Conservation (phyloP, 1,140 invertebrate species). For the Cardiocondyla obscurior region DNA sequence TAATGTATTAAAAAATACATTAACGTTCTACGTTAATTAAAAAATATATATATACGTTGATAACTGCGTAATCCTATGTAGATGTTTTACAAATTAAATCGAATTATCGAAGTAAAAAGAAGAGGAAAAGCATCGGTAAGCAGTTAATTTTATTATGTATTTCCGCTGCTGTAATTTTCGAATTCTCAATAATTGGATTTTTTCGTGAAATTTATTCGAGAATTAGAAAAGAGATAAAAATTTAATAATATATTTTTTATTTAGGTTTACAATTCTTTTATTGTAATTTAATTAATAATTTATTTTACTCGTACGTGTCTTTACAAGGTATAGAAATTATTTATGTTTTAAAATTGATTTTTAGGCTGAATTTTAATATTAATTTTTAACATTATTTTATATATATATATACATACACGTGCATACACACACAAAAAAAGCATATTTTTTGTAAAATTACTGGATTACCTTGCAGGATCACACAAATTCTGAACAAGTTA, state of each 20-base stretch:
- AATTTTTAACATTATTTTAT: neutral
- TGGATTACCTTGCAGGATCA: constrained; percentile 28
- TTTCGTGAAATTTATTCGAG: constrained; percentile 48
- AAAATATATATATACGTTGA: neutral
- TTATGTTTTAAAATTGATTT: constrained; percentile 19
- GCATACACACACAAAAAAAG: neutral
- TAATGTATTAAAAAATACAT: neutral
- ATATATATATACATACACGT: neutral
- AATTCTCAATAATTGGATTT: constrained; percentile 75
- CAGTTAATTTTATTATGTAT: constrained; percentile 73
- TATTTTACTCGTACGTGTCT: neutral
- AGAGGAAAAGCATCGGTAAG: constrained; percentile 58
- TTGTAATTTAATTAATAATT: neutral
- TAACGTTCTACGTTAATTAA: neutral
- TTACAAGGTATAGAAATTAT: no score
- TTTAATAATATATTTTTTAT: constrained; percentile 11
- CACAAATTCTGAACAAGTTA: constrained; percentile 47
- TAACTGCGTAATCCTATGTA: neutral
- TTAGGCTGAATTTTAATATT: neutral
- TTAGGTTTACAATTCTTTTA: neutral
- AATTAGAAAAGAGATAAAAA: constrained; percentile 31
- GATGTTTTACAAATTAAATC: constrained; percentile 31
- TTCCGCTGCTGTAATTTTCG: constrained; percentile 60
- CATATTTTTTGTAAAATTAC: constrained; percentile 11
- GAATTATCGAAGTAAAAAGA: constrained; percentile 40